Percentiles rank a stretch among this genome's conserved stretches.
Evolutionary conservation across 2,113 vertebrate genomes (phyloP).

Genomic region (Cranoglanis bouderius): DNA sequence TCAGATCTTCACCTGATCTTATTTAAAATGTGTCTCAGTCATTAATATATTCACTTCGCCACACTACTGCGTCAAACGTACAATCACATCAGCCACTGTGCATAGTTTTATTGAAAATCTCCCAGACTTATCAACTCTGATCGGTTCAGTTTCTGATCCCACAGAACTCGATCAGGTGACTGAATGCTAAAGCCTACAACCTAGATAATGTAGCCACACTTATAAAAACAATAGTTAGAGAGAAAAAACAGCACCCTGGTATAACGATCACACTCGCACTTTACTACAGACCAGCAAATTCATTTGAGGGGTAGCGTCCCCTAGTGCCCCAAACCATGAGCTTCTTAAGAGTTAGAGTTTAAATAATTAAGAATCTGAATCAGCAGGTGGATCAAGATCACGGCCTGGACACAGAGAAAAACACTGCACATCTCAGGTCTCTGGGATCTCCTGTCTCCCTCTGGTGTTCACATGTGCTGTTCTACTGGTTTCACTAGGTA

Average conservation of each 20-base stretch:
- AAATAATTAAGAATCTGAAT: constrained; percentile 76
- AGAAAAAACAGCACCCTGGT: not conserved
- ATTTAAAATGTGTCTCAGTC: no score
- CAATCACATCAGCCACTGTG: not conserved
- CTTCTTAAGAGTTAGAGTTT: constrained; percentile 42
- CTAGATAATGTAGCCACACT: not conserved
- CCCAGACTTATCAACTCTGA: not conserved
- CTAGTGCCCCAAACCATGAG: not conserved
- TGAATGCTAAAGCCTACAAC: not conserved
- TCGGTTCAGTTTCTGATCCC: not conserved
- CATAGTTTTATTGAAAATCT: not conserved
- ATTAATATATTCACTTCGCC: not conserved
- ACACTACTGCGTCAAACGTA: not conserved
- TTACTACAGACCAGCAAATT: not conserved
- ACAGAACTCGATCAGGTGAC: not conserved
- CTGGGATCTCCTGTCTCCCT: constrained; percentile 51
- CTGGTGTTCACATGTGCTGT: constrained; percentile 38
- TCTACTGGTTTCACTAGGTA: not conserved
- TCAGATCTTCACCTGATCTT: not conserved
- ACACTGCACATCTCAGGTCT: constrained; percentile 30
- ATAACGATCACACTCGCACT: not conserved
- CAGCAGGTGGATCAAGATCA: constrained; percentile 70
- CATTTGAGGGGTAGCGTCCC: not conserved
- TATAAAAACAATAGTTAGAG: not conserved
- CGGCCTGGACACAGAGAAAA: constrained; percentile 52